Evolutionary conservation across 2,113 vertebrate species (phyloP), one percentile per base, ranked within the genome.

Genomic region (Phasianus colchicus): DNA sequence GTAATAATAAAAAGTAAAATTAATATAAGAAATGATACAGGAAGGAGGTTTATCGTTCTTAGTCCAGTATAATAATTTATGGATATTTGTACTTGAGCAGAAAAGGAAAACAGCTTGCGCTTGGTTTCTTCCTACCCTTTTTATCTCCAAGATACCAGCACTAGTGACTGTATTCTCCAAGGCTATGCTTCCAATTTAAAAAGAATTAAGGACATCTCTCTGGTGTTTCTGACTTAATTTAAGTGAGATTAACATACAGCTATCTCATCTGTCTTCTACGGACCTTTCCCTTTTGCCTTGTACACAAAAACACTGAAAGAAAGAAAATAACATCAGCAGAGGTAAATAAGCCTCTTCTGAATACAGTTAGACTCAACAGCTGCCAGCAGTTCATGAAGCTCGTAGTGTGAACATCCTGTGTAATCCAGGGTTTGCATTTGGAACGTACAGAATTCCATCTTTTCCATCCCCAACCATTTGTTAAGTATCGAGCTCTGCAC

Each of bases 151-250:
- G 78, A 86, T 80, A 87, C 61, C 69, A 29, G 43, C 57, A 76
- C 72, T 89, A 74, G 88, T 79, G 96, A 96, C 92, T 93, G 66
- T 95, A 93, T 94, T 96, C 95, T 96, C 93, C 83, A 97, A 97
- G 92, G 82, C 86, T 83, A 74, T 78, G 43, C 67, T 95, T 95
- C 96, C 98, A 97, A 98, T 98, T 98, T 98, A 95, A 97, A 97
- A 97, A 97, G 97, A 98, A 97, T 98, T 98, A 97, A 80, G 38
- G 86, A 95, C 93, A 78, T 94, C 96, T 97, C 96, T 84, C 82
- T 88, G 64, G 96, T 96, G 96, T 97, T 97, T 95, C 94, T 97
- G 88, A 85, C 92, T 98, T 98, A 97, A 98, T 97, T 98, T 98
- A 97, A 96, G 87, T 87, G 95, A 97, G 97, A 98, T 98, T 98